These are phyloP conservation scores for Gulo gulo DNA, from an alignment of 2,113 vertebrate genomes.

Conservation along the genomic window DNA sequence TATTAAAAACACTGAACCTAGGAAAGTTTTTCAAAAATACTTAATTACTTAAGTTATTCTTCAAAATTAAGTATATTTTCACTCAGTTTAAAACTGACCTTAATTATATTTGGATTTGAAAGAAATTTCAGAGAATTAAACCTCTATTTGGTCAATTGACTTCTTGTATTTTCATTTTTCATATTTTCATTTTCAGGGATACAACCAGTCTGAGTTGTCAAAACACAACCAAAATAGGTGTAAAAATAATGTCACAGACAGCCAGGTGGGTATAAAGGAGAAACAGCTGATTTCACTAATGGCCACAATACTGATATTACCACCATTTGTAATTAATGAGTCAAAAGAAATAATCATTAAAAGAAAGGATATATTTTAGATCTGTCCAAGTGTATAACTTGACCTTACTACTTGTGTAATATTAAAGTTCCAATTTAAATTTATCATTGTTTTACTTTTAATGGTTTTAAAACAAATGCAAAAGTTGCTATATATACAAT, in stretches of 20 bases:
- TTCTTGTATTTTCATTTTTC: background rate
- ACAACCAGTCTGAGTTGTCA: background rate
- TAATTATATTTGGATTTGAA: background rate
- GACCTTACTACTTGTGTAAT: background rate
- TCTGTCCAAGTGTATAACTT: background rate
- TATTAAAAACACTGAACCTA: background rate
- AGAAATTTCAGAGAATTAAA: background rate
- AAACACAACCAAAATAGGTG: background rate
- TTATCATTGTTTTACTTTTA: background rate
- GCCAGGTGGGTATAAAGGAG: background rate
- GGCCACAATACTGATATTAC: background rate
- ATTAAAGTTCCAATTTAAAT: background rate
- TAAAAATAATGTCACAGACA: background rate
- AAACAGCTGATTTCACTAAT: background rate
- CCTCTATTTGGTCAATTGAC: background rate
- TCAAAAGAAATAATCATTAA: background rate
- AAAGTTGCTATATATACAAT: background rate
- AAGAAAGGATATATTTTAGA: background rate
- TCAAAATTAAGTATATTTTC: background rate
- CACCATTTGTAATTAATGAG: background rate
- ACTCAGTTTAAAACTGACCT: background rate
- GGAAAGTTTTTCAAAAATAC: background rate
- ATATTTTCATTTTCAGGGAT: background rate
- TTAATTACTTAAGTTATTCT: background rate
- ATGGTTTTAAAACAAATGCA: constrained; percentile 13